Evolutionary conservation across 2,113 vertebrate genomes (phyloP), one percentile per base, ranked within the genome.

Genomic region (Anser brachyrhynchus): DNA sequence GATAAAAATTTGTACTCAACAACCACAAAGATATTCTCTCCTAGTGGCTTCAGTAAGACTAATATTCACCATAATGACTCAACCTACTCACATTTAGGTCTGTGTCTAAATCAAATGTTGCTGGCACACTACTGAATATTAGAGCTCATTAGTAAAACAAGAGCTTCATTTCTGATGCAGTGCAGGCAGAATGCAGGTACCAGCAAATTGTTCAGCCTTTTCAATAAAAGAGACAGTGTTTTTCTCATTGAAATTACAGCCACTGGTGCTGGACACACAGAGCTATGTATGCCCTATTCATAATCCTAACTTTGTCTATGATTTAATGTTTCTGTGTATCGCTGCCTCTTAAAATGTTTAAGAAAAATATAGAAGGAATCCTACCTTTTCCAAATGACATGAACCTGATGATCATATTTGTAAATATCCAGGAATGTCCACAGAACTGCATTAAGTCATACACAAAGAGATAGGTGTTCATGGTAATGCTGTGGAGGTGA

Each of bases 361-460:
- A 80, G 18, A 20, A 71, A 77, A 77, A 76, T 26, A 84, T 1
- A 61, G 58, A 84, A 78, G 18, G 28, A 82, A 37, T 13, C 96
- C 97, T 98, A 99, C 99, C 99, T 98, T 97, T 95, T 37, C 99
- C 99, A 97, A 99, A 99, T 21, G 98, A 99, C 89, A 99, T 95
- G 93, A 99, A 98, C 93, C 99, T 98, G 96, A 98, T 98, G 37
- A 98, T 98, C 98, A 98, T 99, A 76, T 99, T 99, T 9, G 99
- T 97, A 97, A 99, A 98, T 94, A 99, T 99, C 99, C 99, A 99
- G 7, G 99, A 99, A 97, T 99, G 99, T 73, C 99, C 99, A 41
- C 99, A 99, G 97, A 99, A 99, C 95, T 99, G 99, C 62, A 99
- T 94, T 94, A 99, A 97, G 94, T 99, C 99, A 87, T 99, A 99